Evolutionary conservation across 2,113 vertebrate genomes (phyloP), one percentile per base, ranked within the genome.

Genomic region (Hystrix cristata): DNA sequence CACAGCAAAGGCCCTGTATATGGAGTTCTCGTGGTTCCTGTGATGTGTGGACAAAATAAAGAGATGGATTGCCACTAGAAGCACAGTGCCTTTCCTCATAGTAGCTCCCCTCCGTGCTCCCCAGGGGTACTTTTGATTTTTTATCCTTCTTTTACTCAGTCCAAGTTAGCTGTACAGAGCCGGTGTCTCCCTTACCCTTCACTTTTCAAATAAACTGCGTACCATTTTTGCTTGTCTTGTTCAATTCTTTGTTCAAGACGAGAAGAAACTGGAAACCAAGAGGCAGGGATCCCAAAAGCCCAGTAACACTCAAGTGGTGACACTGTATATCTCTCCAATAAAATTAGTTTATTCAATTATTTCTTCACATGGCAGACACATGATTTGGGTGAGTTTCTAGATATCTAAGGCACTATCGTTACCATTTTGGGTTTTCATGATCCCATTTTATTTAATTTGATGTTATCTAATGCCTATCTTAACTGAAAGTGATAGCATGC

Each of bases 391-490:
- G 72, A 81, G 23, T 81, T 97, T 29, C 21, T 53, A 55, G 53
- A 69, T 55, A 46, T n/a, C 69, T 95, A 76, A 92, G 51, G 5
- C 69, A 90, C 38, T 90, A 59, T 86, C 23, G 1, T 4, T 4
- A 81, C 53, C 55, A 55, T 46, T 69, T 62, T 0, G 38, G 31
- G 18, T 85, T 78, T 48, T 84, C 53, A n/a, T 3, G 27, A 72
- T 65, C 27, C 91, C 16, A 38, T 65, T 94, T 86, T 57, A 87
- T 62, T 97, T 83, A 18, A 19, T 59, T 86, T 76, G 11, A 48
- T 90, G 92, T 95, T 87, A 79, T 92, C 34, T 90, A 92, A 78
- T 76, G 57, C 21, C 1, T 72, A 13, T 78, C 87, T 18, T 76
- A 80, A 72, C 31, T 79, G 25, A 87, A 87, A 97, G 59, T 83